These are phyloP conservation scores for Enteromius viviparus DNA, from an alignment of 2,797 vertebrate genomes.

Conservation along the genomic window DNA sequence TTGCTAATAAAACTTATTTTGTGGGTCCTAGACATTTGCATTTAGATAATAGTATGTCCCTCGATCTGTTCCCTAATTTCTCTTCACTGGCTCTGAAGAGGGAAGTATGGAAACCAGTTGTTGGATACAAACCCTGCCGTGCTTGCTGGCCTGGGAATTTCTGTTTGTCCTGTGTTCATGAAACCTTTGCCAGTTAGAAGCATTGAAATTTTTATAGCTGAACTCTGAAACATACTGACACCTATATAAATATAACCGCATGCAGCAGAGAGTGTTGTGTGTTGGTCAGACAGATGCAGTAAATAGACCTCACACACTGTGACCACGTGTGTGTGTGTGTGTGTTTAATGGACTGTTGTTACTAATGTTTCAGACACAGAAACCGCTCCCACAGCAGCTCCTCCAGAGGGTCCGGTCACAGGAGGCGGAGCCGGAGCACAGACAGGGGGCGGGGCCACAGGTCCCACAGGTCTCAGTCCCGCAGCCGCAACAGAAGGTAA, in stretches of 20 bases:
- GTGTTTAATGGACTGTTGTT: background rate
- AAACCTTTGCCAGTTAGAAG: background rate
- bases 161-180: background rate
- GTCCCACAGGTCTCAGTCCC: slow-evolving; percentile 84
- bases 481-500: slow-evolving; percentile 90
- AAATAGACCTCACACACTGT: background rate
- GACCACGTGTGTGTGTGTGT: background rate
- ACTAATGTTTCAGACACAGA: slow-evolving; percentile 78
- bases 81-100: background rate
- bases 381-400: slow-evolving; percentile 92
- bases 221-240: background rate
- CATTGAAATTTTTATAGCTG: background rate
- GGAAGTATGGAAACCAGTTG: background rate
- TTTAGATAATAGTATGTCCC: background rate
- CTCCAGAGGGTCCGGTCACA: slow-evolving; percentile 88
- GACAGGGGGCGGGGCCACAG: slow-evolving; percentile 82
- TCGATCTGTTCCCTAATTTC: background rate
- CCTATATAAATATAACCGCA: background rate
- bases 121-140: background rate
- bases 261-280: background rate
- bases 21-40: background rate
- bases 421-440: slow-evolving; percentile 84
- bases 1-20: background rate
- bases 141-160: background rate
- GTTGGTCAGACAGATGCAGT: slow-evolving; percentile 37